Percentiles rank a stretch among this genome's conserved stretches.
phyloP scores from a whole-genome alignment of 2,888 invertebrate genomes.

The Drosophila robusta region DNA sequence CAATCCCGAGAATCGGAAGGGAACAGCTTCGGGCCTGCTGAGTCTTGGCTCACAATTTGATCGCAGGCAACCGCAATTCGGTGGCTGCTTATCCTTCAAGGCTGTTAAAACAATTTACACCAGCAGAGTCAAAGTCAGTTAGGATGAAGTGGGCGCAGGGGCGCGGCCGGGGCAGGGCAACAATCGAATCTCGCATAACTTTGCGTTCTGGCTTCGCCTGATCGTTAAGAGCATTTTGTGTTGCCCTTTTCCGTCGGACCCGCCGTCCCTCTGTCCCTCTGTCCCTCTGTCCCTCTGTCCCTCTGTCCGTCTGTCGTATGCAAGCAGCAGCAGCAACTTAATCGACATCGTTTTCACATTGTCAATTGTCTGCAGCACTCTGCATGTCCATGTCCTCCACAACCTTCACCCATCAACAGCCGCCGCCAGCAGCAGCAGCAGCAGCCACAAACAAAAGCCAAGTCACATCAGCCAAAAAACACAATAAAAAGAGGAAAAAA shows the following conservation, averaged over 20 bases:
- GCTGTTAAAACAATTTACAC: slow-evolving; percentile 79
- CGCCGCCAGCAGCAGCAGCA: slow-evolving; percentile 47
- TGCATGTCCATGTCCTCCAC: slow-evolving; percentile 68
- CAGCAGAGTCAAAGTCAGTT: slow-evolving; percentile 45
- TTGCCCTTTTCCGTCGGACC: slow-evolving; percentile 46
- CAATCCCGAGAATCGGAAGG: slow-evolving; percentile 11
- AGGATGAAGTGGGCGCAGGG: slow-evolving; percentile 6
- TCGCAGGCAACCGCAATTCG: slow-evolving; percentile 51
- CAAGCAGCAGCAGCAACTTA: slow-evolving; percentile 76
- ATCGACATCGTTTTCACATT: slow-evolving; percentile 79
- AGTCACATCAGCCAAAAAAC: slow-evolving; percentile 52
- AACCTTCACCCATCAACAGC: slow-evolving; percentile 74
- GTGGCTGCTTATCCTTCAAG: slow-evolving; percentile 74
- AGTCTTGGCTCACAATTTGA: slow-evolving; percentile 50
- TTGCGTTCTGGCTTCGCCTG: slow-evolving; percentile 60
- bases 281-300: slow-evolving; percentile 10
- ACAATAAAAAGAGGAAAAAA: slow-evolving; percentile 28
- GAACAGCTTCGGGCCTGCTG: slow-evolving; percentile 18
- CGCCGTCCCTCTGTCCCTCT: too few relatives aligned
- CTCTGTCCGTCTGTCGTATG: slow-evolving; percentile 44
- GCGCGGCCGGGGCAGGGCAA: slow-evolving; percentile 4
- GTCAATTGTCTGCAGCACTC: slow-evolving; percentile 77
- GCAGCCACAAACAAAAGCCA: slow-evolving; percentile 58
- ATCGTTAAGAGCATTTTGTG: slow-evolving; percentile 70
- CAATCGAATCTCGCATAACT: slow-evolving; percentile 70